phyloP scores from a whole-genome alignment of 1,140 invertebrate genomes.

The Mylabris phalerata region DNA sequence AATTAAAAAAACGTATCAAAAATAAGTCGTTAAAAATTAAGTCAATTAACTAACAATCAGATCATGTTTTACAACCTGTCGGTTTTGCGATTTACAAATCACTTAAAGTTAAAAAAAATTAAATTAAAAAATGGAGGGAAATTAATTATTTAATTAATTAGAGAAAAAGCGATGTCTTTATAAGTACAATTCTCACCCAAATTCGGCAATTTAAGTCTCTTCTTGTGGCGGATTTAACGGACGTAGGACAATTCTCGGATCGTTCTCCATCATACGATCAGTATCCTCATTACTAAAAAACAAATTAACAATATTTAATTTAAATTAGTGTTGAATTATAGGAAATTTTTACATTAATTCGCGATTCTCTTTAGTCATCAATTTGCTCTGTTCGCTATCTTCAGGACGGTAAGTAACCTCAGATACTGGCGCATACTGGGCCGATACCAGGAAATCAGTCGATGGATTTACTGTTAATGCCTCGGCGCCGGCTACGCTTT shows the following conservation, averaged over 20 bases:
- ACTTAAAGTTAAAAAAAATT: too few species aligned
- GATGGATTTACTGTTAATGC: conserved; percentile 52
- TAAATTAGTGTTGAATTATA: not conserved
- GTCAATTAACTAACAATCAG: too few species aligned
- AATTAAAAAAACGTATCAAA: too few species aligned
- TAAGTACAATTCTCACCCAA: not conserved
- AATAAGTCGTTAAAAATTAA: too few species aligned
- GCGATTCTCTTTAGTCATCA: conserved; percentile 59
- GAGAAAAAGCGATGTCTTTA: not conserved
- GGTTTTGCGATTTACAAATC: too few species aligned
- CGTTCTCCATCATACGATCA: conserved; percentile 58
- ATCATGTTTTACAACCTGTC: too few species aligned
- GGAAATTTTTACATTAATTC: conserved; percentile 39
- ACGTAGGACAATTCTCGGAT: conserved; percentile 56
- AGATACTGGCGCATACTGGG: conserved; percentile 60
- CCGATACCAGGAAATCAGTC: conserved; percentile 62
- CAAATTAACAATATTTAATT: not conserved
- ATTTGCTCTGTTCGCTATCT: conserved; percentile 57
- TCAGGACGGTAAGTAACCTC: conserved; percentile 56
- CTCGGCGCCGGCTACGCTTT: conserved; percentile 25
- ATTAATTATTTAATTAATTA: too few species aligned
- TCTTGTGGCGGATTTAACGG: conserved; percentile 48
- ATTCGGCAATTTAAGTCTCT: conserved; percentile 40
- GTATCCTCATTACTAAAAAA: conserved; percentile 56
- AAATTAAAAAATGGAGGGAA: too few species aligned